phyloP scores from a whole-genome alignment of 1,140 invertebrate species.

The Rhyzopertha dominica region DNA sequence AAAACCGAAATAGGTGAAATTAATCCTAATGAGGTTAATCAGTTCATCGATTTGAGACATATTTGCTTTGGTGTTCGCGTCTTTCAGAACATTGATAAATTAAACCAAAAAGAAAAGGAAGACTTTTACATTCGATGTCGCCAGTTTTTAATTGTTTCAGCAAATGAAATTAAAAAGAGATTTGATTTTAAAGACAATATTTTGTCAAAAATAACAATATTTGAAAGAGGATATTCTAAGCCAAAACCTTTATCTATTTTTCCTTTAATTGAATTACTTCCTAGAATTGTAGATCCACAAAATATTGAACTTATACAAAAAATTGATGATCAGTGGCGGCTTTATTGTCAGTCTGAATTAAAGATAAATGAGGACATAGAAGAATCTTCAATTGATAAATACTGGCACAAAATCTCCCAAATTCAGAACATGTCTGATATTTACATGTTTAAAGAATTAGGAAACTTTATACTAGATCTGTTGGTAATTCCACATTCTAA shows the following conservation, averaged over 20 bases:
- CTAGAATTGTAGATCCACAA: conserved; percentile 6
- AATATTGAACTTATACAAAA: conserved; percentile 10
- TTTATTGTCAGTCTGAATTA: conserved; percentile 12
- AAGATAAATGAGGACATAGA: conserved; percentile 4
- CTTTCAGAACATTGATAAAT: too few relatives aligned
- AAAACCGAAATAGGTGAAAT: too few relatives aligned
- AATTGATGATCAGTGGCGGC: conserved; percentile 12
- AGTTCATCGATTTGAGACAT: too few relatives aligned
- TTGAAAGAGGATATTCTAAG: too few relatives aligned
- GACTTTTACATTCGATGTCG: too few relatives aligned
- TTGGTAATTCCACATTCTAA: conserved; percentile 15
- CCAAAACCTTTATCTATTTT: background rate
- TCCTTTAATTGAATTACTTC: background rate
- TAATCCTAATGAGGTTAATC: too few relatives aligned
- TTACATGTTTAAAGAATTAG: conserved; percentile 10
- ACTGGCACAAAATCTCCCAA: conserved; percentile 11
- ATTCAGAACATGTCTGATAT: conserved; percentile 5
- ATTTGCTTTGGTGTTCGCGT: too few relatives aligned
- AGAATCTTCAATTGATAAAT: conserved; percentile 12
- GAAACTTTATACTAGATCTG: conserved; percentile 12
- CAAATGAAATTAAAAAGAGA: too few relatives aligned
- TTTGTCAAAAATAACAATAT: too few relatives aligned
- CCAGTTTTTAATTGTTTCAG: too few relatives aligned
- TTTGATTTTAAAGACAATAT: too few relatives aligned
- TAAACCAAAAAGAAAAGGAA: too few relatives aligned